phyloP scores from a whole-genome alignment of 2,113 vertebrate genomes.

The Narcine bancroftii region DNA sequence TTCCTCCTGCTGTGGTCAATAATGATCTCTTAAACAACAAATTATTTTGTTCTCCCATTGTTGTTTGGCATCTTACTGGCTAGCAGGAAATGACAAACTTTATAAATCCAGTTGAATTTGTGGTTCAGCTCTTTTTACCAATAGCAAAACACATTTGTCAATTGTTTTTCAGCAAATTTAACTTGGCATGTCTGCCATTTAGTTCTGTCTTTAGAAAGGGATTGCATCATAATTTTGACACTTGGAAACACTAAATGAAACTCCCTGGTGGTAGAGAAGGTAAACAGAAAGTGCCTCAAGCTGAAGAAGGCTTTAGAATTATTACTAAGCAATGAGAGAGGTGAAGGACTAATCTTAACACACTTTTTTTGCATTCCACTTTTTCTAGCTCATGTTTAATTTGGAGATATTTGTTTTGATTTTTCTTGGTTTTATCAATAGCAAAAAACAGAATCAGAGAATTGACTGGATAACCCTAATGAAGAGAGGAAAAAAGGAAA shows the following conservation, averaged over 20 bases:
- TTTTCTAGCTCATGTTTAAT: background rate
- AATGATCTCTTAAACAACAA: background rate
- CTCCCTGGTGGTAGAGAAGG: background rate
- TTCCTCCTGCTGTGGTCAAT: background rate
- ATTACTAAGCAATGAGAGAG: background rate
- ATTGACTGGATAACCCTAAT: background rate
- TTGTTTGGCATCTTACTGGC: background rate
- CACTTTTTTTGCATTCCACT: background rate
- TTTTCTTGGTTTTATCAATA: background rate
- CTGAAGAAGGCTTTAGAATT: background rate
- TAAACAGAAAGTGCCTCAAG: constrained; percentile 23
- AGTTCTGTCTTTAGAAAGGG: background rate
- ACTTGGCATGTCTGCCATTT: constrained; percentile 12
- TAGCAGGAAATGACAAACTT: background rate
- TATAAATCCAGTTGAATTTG: background rate
- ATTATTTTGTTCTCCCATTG: background rate
- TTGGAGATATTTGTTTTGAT: background rate
- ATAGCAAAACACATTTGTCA: background rate
- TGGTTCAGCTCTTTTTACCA: background rate
- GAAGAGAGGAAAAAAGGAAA: background rate
- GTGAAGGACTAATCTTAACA: background rate
- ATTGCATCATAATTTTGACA: constrained; percentile 18
- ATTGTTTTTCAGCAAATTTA: background rate
- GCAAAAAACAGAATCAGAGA: background rate
- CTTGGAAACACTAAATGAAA: background rate